Evolutionary conservation across 2,797 vertebrate genomes (phyloP), one percentile per base, ranked within the genome.

Genomic region (Amphiprion clarkii): DNA sequence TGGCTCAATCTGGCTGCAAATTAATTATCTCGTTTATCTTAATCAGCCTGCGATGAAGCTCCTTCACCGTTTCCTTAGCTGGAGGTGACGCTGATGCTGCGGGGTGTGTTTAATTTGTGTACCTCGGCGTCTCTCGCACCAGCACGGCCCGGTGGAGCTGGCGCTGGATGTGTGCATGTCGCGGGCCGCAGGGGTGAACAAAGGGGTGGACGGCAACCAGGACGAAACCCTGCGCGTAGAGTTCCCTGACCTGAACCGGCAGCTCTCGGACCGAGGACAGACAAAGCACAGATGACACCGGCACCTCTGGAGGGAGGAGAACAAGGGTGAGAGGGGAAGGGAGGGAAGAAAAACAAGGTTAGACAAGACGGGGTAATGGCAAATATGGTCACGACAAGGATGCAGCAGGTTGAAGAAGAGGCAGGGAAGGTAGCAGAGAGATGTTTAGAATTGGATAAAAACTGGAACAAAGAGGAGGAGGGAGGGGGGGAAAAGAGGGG

Each of bases 111-210:
- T 12, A 13, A 16, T 27, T 63, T 3, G 58, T 1, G 40, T 89
- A 95, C 95, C 94, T 94, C 19, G 73, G 91, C 1, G 92, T 93
- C 79, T 95, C 92, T 89, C 96, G 95, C 83, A 98, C 96, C 88
- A 99, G 92, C 83, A 99, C 96, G 14, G 97, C 97, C 67, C 97
- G 94, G 91, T 98, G 98, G 80, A 99, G 96, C 94, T 96, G 96
- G 63, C 96, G 95, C 44, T 98, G 96, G 74, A 96, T 95, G 71
- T 93, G 96, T 33, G 94, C 96, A 55, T 96, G 95, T 68, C 84
- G 92, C 54, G 95, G 95, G 44, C 95, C 95, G n/a, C 94, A 95
- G 16, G 96, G 94, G 81, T 98, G 97, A 76, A 98, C 95, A 16
- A 99, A 99, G 3, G 98, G 97, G 84, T 99, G 98, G 87, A 99